These are phyloP conservation scores for Lates japonicus DNA, from an alignment of 2,797 vertebrate species.

Conservation along the genomic window DNA sequence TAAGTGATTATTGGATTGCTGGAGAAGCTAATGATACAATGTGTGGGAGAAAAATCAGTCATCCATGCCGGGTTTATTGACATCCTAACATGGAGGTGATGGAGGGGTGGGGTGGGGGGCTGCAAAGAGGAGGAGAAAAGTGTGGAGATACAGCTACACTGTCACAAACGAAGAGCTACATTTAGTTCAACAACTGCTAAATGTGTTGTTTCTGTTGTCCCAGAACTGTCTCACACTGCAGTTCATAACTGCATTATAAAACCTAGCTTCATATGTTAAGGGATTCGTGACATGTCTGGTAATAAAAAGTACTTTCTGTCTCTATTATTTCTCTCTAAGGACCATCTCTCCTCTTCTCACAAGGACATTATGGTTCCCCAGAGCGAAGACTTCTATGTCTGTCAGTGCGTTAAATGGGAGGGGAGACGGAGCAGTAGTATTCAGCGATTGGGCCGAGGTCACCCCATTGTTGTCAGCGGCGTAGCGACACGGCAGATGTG, in stretches of 20 bases:
- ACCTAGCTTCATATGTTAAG: slow-evolving; percentile 15
- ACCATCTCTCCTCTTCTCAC: slow-evolving; percentile 43
- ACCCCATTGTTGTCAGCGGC: slow-evolving; percentile 32
- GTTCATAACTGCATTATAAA: slow-evolving; percentile 19
- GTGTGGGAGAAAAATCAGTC: slow-evolving; percentile 25
- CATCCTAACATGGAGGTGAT: slow-evolving; percentile 3
- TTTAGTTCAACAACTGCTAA: background rate
- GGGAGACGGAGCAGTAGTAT: slow-evolving; percentile 26
- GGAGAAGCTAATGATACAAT: slow-evolving; percentile 39
- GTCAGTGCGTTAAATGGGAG: slow-evolving; percentile 69
- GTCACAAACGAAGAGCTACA: background rate
- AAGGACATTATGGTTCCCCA: slow-evolving; percentile 60
- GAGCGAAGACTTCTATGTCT: slow-evolving; percentile 50
- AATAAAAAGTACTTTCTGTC: slow-evolving; percentile 45
- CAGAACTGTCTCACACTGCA: slow-evolving; percentile 2
- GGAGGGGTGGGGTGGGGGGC: background rate
- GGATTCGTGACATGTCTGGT: slow-evolving; percentile 28
- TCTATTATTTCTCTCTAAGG: slow-evolving; percentile 47
- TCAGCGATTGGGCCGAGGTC: slow-evolving; percentile 58
- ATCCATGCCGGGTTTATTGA: slow-evolving; percentile 34
- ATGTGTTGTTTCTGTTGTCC: background rate
- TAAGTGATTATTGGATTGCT: slow-evolving; percentile 58
- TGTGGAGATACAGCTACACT: background rate
- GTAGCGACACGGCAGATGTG: slow-evolving; percentile 50
- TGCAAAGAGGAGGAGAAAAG: background rate